phyloP scores from a whole-genome alignment of 2,113 vertebrate genomes.

The Elachura formosa region DNA sequence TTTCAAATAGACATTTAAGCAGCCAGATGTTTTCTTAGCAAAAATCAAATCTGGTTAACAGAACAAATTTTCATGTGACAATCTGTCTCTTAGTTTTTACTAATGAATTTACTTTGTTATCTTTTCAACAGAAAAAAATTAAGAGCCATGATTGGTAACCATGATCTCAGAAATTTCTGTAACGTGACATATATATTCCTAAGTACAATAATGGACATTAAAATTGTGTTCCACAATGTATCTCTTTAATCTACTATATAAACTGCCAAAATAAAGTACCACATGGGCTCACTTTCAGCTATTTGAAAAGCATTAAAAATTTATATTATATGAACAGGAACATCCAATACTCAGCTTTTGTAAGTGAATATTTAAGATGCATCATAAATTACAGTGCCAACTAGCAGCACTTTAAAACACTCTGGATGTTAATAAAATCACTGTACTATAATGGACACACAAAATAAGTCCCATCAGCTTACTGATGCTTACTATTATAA shows the following conservation, averaged over 20 bases:
- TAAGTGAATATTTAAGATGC: not conserved
- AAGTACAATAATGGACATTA: slow-evolving; percentile 24
- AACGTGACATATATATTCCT: not conserved
- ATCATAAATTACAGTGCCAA: not conserved
- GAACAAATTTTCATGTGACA: not conserved
- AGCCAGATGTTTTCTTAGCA: not conserved
- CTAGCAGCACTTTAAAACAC: not conserved
- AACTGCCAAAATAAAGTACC: slow-evolving; percentile 17
- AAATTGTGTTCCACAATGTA: not conserved
- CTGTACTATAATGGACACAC: not conserved
- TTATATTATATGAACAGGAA: not conserved
- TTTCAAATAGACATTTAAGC: not conserved
- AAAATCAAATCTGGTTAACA: not conserved
- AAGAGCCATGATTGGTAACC: not conserved
- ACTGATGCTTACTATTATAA: not conserved
- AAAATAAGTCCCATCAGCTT: not conserved
- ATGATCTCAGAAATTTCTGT: not conserved
- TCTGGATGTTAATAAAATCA: slow-evolving; percentile 9
- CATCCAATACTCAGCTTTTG: not conserved
- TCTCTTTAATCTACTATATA: slow-evolving; percentile 10
- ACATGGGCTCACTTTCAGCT: slow-evolving; percentile 10
- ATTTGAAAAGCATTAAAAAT: slow-evolving; percentile 34
- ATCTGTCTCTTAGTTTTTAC: not conserved
- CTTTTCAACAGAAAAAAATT: not conserved
- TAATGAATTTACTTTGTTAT: not conserved